Evolutionary conservation across 2,797 vertebrate genomes (phyloP).

Genomic region (Momotus momota): DNA sequence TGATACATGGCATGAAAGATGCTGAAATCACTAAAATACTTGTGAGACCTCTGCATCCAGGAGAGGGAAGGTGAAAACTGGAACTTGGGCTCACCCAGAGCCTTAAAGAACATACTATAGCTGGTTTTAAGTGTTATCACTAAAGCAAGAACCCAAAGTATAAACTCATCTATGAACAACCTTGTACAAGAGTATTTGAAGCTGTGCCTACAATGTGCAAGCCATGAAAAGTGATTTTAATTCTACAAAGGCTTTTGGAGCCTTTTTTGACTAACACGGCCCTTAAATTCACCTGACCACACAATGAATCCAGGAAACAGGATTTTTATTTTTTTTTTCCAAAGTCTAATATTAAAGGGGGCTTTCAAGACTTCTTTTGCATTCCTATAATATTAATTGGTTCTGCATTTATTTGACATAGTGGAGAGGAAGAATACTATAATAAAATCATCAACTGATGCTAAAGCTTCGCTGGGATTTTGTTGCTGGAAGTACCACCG

Average conservation of each 20-base stretch:
- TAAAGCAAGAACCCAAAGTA: background rate
- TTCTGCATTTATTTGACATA: background rate
- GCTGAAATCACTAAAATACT: background rate
- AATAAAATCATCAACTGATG: background rate
- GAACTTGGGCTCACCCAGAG: background rate
- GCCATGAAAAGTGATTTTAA: background rate
- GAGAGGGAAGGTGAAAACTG: background rate
- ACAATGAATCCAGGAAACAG: background rate
- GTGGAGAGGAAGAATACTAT: background rate
- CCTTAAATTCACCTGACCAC: background rate
- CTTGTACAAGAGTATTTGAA: background rate
- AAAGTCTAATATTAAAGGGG: background rate
- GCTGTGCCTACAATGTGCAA: background rate
- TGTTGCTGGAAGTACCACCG: background rate
- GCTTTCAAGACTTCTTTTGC: background rate
- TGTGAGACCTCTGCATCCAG: background rate
- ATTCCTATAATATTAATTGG: background rate
- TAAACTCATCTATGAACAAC: background rate
- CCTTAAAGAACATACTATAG: background rate
- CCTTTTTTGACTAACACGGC: background rate
- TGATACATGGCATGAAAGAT: accelerated
- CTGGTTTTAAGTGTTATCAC: background rate
- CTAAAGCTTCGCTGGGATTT: background rate
- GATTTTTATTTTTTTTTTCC: background rate
- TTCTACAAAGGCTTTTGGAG: background rate